Evolutionary conservation across 2,113 vertebrate genomes (phyloP), one percentile per base, ranked within the genome.

Genomic region (Oceanites oceanicus): DNA sequence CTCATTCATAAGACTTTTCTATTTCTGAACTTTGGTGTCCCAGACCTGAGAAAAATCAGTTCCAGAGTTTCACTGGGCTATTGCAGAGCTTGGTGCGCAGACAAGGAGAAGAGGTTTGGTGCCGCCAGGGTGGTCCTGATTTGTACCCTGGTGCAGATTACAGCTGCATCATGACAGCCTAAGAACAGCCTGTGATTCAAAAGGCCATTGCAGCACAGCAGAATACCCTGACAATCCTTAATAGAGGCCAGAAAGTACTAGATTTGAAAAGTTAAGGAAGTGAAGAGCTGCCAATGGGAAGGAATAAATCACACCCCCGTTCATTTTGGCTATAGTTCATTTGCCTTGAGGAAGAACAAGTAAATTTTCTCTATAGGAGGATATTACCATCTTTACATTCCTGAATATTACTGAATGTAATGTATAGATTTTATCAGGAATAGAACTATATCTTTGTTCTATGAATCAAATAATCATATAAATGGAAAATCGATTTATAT

Each of bases 251-350:
- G 52, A 96, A 91, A 92, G 52, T 77, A 68, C 49, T 74, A 56
- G 76, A 81, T 63, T 61, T 71, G 55, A 86, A 93, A 75, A 90
- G 45, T 71, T 86, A 81, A 68, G 76, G 83, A 94, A 88, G 26
- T 67, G 63, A 93, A 90, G 62, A 86, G n/a, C 27, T 95, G 90
- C 71, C 88, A 94, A 9, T 53, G 53, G 55, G 56, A 89, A 95
- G 56, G 84, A 89, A 44, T 71, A 96, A 91, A 91, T 91, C 84
- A 82, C 49, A 81, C 25, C 65, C 52, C 29, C 1, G 1, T 81
- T 92, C 70, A 36, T 89, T 87, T 68, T 96, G 95, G 89, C 91
- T 72, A 56, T 87, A 65, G 68, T 56, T 94, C 84, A 92, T 91
- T 94, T 95, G 94, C 93, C 91, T 92, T 44, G 47, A 92, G 93